Evolutionary conservation across 1,140 invertebrate genomes (phyloP).

Genomic region (Sarcophaga bullata): DNA sequence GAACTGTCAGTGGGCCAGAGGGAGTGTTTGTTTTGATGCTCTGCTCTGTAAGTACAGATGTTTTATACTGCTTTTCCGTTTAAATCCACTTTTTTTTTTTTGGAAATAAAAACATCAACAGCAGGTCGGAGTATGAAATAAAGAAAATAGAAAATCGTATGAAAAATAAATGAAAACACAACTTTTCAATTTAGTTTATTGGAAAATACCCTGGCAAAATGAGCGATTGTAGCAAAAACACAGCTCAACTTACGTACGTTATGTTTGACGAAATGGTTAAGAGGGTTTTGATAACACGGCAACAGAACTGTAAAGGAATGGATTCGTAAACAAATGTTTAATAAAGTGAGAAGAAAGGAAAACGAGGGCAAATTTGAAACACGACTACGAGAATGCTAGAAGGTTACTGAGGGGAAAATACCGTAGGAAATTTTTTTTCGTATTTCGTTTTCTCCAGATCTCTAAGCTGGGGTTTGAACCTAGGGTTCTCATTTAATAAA

Average conservation of each 20-base stretch:
- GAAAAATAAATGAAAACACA: conserved; percentile 18
- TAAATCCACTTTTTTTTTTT: background rate
- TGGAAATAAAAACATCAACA: background rate
- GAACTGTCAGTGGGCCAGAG: background rate
- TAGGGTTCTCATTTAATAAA: no score
- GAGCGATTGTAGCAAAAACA: background rate
- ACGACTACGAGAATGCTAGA: no score
- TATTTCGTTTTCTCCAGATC: no score
- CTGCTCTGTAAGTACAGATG: background rate
- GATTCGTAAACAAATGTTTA: no score
- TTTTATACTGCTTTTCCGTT: conserved; percentile 7
- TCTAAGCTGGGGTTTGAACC: no score
- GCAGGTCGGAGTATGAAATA: no score
- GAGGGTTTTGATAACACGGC: background rate
- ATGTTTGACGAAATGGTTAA: background rate
- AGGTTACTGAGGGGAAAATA: no score
- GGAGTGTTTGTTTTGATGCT: background rate
- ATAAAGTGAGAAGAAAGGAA: no score
- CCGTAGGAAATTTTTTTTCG: no score
- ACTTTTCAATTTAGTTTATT: conserved; percentile 41
- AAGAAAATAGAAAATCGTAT: background rate
- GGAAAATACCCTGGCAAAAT: conserved; percentile 25
- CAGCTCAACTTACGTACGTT: background rate
- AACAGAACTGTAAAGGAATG: background rate
- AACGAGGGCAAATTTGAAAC: no score